These are phyloP conservation scores for Ferdinandea cuprea DNA, from an alignment of 2,888 invertebrate species.

Conservation along the genomic window DNA sequence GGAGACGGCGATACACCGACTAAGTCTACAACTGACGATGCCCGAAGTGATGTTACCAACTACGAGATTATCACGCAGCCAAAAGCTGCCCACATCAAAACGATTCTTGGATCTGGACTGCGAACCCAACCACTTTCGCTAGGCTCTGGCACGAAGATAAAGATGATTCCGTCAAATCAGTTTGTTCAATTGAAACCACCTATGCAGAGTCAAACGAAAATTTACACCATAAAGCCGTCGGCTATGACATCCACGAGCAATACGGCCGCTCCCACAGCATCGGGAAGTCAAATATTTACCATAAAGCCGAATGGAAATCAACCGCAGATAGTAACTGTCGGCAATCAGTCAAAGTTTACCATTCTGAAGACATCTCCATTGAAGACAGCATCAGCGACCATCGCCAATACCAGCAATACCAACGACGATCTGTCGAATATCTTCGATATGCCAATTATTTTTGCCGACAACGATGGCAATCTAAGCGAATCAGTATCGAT, in stretches of 20 bases:
- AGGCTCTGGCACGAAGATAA: conserved; percentile 79
- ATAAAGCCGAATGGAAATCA: conserved; percentile 79
- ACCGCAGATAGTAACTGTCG: conserved; percentile 79
- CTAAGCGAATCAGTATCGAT: conserved; percentile 75
- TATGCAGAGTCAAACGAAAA: conserved; percentile 79
- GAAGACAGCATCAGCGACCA: conserved; percentile 55
- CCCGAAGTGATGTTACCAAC: conserved; percentile 76
- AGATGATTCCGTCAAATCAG: conserved; percentile 82
- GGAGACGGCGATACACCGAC: conserved; percentile 78
- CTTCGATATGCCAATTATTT: conserved; percentile 87
- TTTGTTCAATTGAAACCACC: conserved; percentile 82
- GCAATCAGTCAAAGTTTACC: conserved; percentile 80
- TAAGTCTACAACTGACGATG: conserved; percentile 63
- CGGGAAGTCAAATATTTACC: conserved; percentile 79
- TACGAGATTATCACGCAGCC: conserved; percentile 78
- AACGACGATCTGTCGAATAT: conserved; percentile 85
- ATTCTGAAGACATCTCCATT: conserved; percentile 80
- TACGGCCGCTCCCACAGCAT: conserved; percentile 46
- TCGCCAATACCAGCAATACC: conserved; percentile 74
- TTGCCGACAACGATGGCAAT: conserved; percentile 85
- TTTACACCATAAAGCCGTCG: conserved; percentile 80
- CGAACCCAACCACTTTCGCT: conserved; percentile 49
- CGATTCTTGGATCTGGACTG: conserved; percentile 52
- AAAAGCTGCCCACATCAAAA: conserved; percentile 75
- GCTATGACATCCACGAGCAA: conserved; percentile 60